A percentile compares a stretch with the other conserved stretches of the same genome.
Conservation (phyloP, 2,797 vertebrate species). For the Periparus ater region DNA sequence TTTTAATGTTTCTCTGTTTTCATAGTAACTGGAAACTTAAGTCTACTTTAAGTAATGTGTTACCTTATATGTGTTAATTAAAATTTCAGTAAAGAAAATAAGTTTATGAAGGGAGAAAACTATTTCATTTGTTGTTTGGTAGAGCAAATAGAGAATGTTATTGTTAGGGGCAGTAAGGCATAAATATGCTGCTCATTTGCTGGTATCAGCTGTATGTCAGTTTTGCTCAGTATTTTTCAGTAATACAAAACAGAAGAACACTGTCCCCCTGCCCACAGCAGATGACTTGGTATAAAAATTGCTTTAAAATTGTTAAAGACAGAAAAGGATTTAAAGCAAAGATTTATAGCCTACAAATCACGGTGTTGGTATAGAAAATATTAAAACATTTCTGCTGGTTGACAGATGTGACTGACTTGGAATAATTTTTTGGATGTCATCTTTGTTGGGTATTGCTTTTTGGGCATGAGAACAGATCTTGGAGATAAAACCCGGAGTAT, state of each 20-base stretch:
- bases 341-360: not conserved
- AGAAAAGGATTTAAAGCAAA: not conserved
- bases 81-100: not conserved
- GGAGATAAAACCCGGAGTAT: not conserved
- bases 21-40: not conserved
- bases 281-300: not conserved
- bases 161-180: not conserved
- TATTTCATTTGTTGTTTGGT: not conserved
- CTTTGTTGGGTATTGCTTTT: not conserved
- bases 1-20: not conserved
- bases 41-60: too few species aligned
- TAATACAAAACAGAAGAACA: not conserved
- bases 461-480: not conserved
- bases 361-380: not conserved
- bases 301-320: not conserved
- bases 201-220: rapidly evolving
- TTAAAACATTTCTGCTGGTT: not conserved
- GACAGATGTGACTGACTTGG: not conserved
- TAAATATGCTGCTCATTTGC: not conserved
- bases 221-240: not conserved
- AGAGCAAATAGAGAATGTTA: not conserved
- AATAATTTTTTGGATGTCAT: not conserved
- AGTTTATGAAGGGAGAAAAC: not conserved
- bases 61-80: not conserved
- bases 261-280: not conserved